Evolutionary conservation across 92 coral and sea anemone species (phyloP), one percentile per base, ranked within the genome.

Genomic region (Actinernus sp.): DNA sequence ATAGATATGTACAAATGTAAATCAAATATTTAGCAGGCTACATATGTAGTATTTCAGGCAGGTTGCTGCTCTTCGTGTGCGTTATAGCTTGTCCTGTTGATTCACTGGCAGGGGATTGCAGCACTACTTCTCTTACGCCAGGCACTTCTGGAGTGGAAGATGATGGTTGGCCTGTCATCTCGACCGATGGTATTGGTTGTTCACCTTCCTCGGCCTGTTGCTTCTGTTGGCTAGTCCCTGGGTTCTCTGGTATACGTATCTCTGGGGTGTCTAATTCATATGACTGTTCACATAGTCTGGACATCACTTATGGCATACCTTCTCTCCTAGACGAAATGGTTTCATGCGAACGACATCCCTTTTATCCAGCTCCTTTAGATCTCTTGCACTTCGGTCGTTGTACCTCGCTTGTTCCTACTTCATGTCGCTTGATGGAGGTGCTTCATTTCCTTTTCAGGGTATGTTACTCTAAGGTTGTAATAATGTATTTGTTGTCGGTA

Each of bases 311-410:
- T 55, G 29, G 66, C 77, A 69, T 32, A 25, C 39, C 45, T 69
- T 69, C 34, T 69, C 38, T 3, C 77, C 67, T 24, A 55, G 52
- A 7, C 25, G 27, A 43, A 69, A 69, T 4, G 67, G 77, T 39
- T 69, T 69, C 79, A 72, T 72, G 11, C 59, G 46, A 31, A 59
- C 60, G 2, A 30, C 26, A 20, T 73, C 81, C 8, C 81, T 52
- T 25, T 58, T 48, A 2, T 27, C 21, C 7, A 71, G n/a, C n/a
- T n/a, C n/a, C n/a, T n/a, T n/a, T n/a, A n/a, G n/a, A n/a, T n/a
- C 32, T 12, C 33, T 57, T 13, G 78, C 59, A 5, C 23, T 24
- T 0, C 52, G 26, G 32, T 69, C 56, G n/a, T n/a, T n/a, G 29
- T 69, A 56, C 24, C 45, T 37, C 0, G 62, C 25, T 26, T 55